A percentile compares a stretch with the other conserved stretches of the same genome.
These are phyloP conservation scores for Phoxinus phoxinus DNA, from an alignment of 2,113 vertebrate species.

Conservation along the genomic window DNA sequence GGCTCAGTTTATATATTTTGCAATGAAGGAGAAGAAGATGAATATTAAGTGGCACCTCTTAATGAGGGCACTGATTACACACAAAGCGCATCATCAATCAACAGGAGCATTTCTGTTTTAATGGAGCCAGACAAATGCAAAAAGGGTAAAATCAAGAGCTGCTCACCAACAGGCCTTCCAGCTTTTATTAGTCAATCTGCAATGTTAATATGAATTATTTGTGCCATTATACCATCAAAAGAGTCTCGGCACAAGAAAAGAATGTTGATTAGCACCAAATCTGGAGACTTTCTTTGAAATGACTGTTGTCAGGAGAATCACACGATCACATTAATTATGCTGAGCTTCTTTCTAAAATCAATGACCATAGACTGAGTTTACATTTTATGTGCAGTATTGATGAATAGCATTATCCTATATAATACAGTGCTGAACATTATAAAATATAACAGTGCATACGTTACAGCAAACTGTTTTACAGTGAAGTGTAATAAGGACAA, in stretches of 20 bases:
- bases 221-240: slow-evolving; percentile 39
- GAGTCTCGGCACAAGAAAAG: neutral
- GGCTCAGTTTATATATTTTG: slow-evolving; percentile 18
- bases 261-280: slow-evolving; percentile 33
- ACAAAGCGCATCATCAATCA: slow-evolving; percentile 58
- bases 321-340: neutral
- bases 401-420: neutral
- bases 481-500: neutral
- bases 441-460: neutral
- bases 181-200: slow-evolving; percentile 42
- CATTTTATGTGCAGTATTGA: neutral
- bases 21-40: slow-evolving; percentile 45
- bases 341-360: neutral
- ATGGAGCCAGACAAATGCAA: slow-evolving; percentile 44
- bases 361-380: slow-evolving; percentile 2
- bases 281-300: slow-evolving; percentile 10
- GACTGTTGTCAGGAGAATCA: neutral
- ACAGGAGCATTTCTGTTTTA: slow-evolving; percentile 48
- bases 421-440: neutral
- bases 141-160: slow-evolving; percentile 40
- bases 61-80: slow-evolving; percentile 60
- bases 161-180: slow-evolving; percentile 4
- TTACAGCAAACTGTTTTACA: neutral
- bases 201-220: slow-evolving; percentile 49
- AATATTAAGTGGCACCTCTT: slow-evolving; percentile 57